Conservation (phyloP, 2,888 invertebrate genomes). For the Ophraella communa region DNA sequence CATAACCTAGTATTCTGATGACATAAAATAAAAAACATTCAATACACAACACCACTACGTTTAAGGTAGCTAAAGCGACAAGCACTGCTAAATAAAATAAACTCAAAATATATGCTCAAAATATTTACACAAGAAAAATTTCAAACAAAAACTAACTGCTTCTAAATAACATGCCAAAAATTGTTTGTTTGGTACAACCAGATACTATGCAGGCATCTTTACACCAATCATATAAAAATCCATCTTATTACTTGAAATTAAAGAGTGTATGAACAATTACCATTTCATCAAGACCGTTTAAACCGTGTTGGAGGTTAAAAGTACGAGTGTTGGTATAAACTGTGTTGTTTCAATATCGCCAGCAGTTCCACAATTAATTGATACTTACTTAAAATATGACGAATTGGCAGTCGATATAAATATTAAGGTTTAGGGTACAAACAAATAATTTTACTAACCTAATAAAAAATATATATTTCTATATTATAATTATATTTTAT, state of each 20-base stretch:
- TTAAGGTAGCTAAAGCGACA: background rate
- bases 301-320: too few species aligned
- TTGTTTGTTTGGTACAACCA: too few species aligned
- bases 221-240: too few species aligned
- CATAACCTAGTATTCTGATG: background rate
- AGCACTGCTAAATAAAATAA: background rate
- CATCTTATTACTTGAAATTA: too few species aligned
- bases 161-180: too few species aligned
- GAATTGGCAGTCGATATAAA: too few species aligned
- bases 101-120: too few species aligned
- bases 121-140: too few species aligned
- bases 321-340: background rate
- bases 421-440: background rate
- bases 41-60: background rate
- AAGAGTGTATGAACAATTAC: too few species aligned
- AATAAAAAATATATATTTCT: slow-evolving; percentile 16
- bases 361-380: background rate
- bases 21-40: background rate
- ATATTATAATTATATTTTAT: slow-evolving; percentile 9
- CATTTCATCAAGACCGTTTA: too few species aligned
- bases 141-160: too few species aligned
- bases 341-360: background rate
- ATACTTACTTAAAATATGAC: background rate
- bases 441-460: slow-evolving; percentile 5
- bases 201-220: too few species aligned